Conservation (phyloP, 2,888 invertebrate genomes). For the Sesamia inferens region DNA sequence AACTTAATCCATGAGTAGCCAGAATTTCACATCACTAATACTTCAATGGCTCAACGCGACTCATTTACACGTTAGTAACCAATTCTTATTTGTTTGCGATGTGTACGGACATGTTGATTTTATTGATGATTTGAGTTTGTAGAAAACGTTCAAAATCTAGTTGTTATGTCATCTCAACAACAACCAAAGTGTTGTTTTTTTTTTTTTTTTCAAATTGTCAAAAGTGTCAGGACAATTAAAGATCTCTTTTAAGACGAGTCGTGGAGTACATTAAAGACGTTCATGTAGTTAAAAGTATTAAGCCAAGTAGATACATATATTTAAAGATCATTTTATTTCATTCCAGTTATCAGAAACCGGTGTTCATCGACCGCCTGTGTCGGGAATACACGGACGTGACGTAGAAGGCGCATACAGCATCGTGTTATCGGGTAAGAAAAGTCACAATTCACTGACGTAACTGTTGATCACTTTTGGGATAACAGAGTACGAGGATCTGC, state of each 20-base stretch:
- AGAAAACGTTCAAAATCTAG: neutral
- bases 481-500: neutral
- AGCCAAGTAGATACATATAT: neutral
- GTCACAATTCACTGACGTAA: neutral
- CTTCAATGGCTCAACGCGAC: neutral
- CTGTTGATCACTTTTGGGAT: neutral
- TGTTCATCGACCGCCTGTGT: constrained; percentile 95
- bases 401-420: constrained; percentile 95
- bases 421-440: constrained; percentile 90
- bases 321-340: constrained; percentile 21
- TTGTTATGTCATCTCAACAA: too few species aligned
- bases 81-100: neutral
- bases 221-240: too few species aligned
- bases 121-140: neutral
- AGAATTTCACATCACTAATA: neutral
- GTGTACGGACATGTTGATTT: neutral
- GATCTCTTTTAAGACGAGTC: too few species aligned
- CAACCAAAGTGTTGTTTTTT: too few species aligned
- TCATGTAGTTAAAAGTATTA: neutral
- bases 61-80: neutral
- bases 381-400: constrained; percentile 95
- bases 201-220: too few species aligned
- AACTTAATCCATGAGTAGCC: neutral
- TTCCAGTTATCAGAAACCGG: constrained; percentile 94
- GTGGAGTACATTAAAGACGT: too few species aligned